Base-by-base conservation (phyloP, 1,140 invertebrate species). In the Drosophila seguyi region DNA sequence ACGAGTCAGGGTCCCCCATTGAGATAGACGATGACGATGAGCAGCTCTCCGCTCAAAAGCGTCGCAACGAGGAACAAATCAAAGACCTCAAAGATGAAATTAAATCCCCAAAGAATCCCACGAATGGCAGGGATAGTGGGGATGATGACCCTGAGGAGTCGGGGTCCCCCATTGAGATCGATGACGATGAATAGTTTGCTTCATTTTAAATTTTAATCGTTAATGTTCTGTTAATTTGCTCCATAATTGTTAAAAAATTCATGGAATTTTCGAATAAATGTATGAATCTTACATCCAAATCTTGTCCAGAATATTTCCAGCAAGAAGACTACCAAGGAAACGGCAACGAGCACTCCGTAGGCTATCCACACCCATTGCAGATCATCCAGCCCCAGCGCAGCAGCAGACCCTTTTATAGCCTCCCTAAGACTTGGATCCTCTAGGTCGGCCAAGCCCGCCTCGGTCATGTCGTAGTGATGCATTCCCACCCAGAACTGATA, bases 41-140 rank as follows among this genome's bases (percentile, higher is more conserved):
- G n/a, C 25, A 87, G 80, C 31, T 91, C 10, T 59, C 63, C 3
- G 58, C 73, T 0, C 11, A 87, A 1, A 85, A 76, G 45, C 63
- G 88, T 2, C 61, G 63, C 27, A 77, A 75, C 22, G 82, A 90
- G 36, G 78, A 87, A 10, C 25, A 85, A 55, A 80, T 92, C 16
- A 91, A 92, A 55, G 91, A 92, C 53, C 57, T 92, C 14, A 62
- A 74, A 14, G 91, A 92, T 22, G 87, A 92, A 56, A 63, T 87
- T 7, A 75, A 92, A 1, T 81, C 86, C 0, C 50, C 69, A 13
- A 72, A 44, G 14, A 42, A 66, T 62, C 50, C 69, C 20, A 7
- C 5, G 5, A 29, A 22, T 13, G 59, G 44, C 31, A 6, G 6
- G 2, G 58, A 74, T 3, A 73, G 38, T 29, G 31, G 22, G 1